phyloP scores from a whole-genome alignment of 2,888 invertebrate species.

The Phlogophora meticulosa region DNA sequence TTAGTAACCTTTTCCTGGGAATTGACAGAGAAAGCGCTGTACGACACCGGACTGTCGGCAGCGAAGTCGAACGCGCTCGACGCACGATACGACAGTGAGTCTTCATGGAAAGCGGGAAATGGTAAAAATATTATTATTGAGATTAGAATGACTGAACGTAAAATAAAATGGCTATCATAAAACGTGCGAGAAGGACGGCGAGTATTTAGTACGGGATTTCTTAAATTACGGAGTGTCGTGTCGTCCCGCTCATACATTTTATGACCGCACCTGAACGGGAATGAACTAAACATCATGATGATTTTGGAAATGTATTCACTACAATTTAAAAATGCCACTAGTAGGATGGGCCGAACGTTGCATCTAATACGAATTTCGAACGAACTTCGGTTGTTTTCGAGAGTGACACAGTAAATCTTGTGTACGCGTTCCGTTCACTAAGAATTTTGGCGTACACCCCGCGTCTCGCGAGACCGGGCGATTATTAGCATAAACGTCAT shows the following conservation, averaged over 20 bases:
- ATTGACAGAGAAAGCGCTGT: slow-evolving; percentile 88
- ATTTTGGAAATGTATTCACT: too few species aligned
- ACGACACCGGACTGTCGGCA: slow-evolving; percentile 84
- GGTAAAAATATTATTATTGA: slow-evolving; percentile 40
- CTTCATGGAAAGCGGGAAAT: slow-evolving; percentile 72
- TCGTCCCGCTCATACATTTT: neutral
- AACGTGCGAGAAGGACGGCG: neutral
- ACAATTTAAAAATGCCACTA: too few species aligned
- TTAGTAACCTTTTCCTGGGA: slow-evolving; percentile 90
- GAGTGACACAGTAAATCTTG: too few species aligned
- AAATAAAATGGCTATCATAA: neutral
- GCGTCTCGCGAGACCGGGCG: too few species aligned
- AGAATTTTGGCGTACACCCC: too few species aligned
- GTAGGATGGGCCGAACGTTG: too few species aligned
- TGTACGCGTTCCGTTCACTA: too few species aligned
- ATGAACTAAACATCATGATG: too few species aligned
- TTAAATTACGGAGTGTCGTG: neutral
- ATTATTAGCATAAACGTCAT: too few species aligned
- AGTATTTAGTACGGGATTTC: neutral
- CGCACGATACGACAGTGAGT: slow-evolving; percentile 86
- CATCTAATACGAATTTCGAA: too few species aligned
- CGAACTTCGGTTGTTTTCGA: too few species aligned
- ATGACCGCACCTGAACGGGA: neutral
- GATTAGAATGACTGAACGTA: slow-evolving; percentile 47
- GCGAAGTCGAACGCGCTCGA: slow-evolving; percentile 89